A percentile compares a stretch with the other conserved stretches of the same genome.
Evolutionary conservation across 2,888 invertebrate species (phyloP).

Genomic region (Rhamnusium bicolor): DNA sequence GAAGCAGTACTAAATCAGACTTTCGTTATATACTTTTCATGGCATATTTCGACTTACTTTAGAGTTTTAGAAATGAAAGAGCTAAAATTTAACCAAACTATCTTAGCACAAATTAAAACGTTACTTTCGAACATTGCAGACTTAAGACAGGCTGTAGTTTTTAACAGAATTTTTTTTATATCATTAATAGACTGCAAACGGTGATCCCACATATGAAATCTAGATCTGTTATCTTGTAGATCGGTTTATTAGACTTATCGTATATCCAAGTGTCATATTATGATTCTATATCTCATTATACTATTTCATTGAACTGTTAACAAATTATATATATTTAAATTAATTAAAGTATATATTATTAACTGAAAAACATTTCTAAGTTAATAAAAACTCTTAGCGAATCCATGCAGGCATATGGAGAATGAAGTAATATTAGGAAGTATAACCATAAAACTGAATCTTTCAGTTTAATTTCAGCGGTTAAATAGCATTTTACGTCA

Average conservation of each 20-base stretch:
- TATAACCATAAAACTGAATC: not conserved
- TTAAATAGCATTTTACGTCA: not conserved
- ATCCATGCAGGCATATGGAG: not conserved
- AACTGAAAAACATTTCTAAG: not conserved
- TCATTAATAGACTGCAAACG: too few species aligned
- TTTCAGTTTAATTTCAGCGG: not conserved
- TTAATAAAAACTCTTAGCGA: not conserved
- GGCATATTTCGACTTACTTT: not conserved
- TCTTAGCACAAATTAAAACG: too few species aligned
- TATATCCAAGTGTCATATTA: too few species aligned
- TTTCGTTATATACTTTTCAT: not conserved
- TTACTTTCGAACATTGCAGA: too few species aligned
- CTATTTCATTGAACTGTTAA: too few species aligned
- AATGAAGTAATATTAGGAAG: not conserved
- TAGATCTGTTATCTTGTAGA: too few species aligned
- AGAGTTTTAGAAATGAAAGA: not conserved
- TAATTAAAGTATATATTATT: not conserved
- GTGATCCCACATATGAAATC: too few species aligned
- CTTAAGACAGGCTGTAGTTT: too few species aligned
- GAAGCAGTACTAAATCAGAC: not conserved
- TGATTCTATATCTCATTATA: too few species aligned
- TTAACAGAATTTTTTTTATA: too few species aligned
- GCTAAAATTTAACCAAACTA: not conserved
- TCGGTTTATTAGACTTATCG: too few species aligned
- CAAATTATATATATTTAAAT: not conserved